A percentile compares a stretch with the other conserved stretches of the same genome.
phyloP scores from a whole-genome alignment of 2,113 vertebrate species.

The Puntigrus tetrazona region DNA sequence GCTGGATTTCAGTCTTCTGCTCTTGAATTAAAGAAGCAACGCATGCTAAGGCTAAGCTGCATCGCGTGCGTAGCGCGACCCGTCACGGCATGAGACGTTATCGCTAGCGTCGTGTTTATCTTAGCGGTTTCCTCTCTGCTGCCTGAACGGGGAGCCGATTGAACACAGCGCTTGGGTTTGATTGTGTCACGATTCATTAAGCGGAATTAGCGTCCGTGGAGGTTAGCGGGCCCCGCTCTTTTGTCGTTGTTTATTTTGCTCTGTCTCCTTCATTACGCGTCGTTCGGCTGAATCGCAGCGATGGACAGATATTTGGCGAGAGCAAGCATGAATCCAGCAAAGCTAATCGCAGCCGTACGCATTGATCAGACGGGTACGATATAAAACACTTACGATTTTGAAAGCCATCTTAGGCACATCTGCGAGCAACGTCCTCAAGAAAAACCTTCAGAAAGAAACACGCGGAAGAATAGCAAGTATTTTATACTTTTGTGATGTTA shows the following conservation, averaged over 20 bases:
- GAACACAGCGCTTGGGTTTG: constrained; percentile 49
- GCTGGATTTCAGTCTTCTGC: neutral
- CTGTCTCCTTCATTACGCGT: constrained; percentile 41
- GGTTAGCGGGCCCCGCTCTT: constrained; percentile 32
- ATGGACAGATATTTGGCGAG: neutral
- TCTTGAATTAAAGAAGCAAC: neutral
- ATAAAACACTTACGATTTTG: neutral
- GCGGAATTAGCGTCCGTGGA: constrained; percentile 48
- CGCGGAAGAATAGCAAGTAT: neutral
- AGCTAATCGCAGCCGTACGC: neutral
- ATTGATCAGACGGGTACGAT: neutral
- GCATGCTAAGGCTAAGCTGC: neutral
- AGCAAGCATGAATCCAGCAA: neutral
- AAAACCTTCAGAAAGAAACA: neutral
- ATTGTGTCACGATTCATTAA: constrained; percentile 62
- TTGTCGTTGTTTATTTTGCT: constrained; percentile 48
- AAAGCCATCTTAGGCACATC: neutral
- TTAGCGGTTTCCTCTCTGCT: constrained; percentile 52
- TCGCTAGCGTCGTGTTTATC: constrained; percentile 50
- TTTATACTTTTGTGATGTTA: neutral
- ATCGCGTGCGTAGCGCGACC: neutral
- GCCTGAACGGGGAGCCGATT: constrained; percentile 48
- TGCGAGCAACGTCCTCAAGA: neutral
- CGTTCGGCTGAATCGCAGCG: constrained; percentile 22
- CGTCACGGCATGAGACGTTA: neutral